Evolutionary conservation across 2,797 vertebrate species (phyloP).

Genomic region (Ataeniobius toweri): DNA sequence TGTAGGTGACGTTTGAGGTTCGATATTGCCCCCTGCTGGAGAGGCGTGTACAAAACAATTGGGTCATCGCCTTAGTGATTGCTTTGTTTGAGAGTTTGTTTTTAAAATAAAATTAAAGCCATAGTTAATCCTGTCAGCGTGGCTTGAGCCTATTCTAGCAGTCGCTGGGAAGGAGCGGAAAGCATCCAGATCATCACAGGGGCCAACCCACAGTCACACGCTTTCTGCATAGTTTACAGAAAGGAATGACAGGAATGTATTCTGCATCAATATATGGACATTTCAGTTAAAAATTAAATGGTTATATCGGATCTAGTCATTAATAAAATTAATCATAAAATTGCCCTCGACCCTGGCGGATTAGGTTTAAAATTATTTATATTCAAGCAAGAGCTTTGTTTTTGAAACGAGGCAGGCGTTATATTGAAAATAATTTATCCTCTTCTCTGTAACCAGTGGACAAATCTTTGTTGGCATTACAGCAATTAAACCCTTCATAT

Average conservation of each 20-base stretch:
- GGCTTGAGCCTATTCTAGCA: neutral
- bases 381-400: neutral
- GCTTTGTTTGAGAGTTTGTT: neutral
- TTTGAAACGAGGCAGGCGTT: neutral
- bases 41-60: neutral
- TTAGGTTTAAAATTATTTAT: neutral
- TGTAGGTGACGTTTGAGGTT: neutral
- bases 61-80: neutral
- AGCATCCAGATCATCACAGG: neutral
- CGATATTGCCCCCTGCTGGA: neutral
- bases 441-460: neutral
- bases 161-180: no score
- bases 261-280: neutral
- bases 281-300: neutral
- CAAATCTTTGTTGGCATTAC: neutral
- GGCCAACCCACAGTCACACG: neutral
- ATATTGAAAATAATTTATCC: no score
- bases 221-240: neutral
- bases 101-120: neutral
- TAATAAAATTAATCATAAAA: neutral
- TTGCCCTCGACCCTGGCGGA: neutral
- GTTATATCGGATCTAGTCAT: neutral
- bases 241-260: neutral
- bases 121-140: neutral
- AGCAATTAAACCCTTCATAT: no score